A percentile compares a stretch with the other conserved stretches of the same genome.
phyloP scores from a whole-genome alignment of 2,113 vertebrate genomes.

The Oreotrochilus melanogaster region DNA sequence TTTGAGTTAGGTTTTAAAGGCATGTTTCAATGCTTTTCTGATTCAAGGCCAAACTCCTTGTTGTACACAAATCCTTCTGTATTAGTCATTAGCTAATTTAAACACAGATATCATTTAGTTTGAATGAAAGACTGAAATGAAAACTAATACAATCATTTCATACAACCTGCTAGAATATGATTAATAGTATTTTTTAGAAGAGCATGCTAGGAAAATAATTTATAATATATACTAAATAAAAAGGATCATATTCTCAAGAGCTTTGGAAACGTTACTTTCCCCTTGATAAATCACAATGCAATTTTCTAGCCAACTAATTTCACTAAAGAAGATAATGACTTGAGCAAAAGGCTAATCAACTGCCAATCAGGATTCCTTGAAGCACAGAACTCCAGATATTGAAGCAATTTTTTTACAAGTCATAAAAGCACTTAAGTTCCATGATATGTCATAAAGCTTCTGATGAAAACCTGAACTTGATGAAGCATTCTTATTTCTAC shows the following conservation, averaged over 20 bases:
- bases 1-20: neutral
- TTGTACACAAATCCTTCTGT: conserved; percentile 1
- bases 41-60: neutral
- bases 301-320: conserved; percentile 94
- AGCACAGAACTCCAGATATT: conserved; percentile 89
- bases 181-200: conserved; percentile 58
- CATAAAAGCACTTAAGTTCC: conserved; percentile 78
- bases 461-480: conserved; percentile 73
- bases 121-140: conserved; percentile 31
- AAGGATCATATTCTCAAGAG: conserved; percentile 68
- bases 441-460: conserved; percentile 71
- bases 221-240: conserved; percentile 75
- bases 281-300: conserved; percentile 87
- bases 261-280: conserved; percentile 74
- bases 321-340: conserved; percentile 93
- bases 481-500: conserved; percentile 77
- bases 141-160: conserved; percentile 56
- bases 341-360: conserved; percentile 94
- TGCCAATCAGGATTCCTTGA: conserved; percentile 92
- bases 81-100: neutral
- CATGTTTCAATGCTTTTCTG: neutral
- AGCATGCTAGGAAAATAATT: conserved; percentile 64
- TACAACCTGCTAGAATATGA: conserved; percentile 40
- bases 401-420: conserved; percentile 81
- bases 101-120: conserved; percentile 51